Percentiles rank a stretch among this genome's conserved stretches.
phyloP scores from a whole-genome alignment of 2,888 invertebrate species.

The Drepana falcataria region DNA sequence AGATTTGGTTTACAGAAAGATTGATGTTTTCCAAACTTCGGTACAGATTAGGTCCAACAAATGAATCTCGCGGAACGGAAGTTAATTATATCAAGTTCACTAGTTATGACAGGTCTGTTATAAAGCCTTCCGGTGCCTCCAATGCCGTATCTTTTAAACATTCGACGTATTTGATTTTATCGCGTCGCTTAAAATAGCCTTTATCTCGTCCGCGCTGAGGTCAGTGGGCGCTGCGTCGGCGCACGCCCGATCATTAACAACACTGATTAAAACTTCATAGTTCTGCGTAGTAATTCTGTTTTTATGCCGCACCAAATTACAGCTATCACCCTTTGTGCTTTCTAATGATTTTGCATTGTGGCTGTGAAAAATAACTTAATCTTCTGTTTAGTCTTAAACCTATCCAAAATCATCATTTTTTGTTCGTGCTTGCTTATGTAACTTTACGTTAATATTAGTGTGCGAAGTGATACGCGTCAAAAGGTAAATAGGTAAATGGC shows the following conservation, averaged over 20 bases:
- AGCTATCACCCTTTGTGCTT: slow-evolving; percentile 27
- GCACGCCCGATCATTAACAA: slow-evolving; percentile 58
- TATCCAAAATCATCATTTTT: no score
- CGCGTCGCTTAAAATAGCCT: slow-evolving; percentile 69
- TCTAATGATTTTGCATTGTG: slow-evolving; percentile 2
- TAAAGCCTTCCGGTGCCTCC: slow-evolving; percentile 60
- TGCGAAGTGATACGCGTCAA: no score
- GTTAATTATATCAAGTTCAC: slow-evolving; percentile 22
- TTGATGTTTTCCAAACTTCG: no score
- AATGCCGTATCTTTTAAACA: slow-evolving; percentile 59
- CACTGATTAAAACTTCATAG: slow-evolving; percentile 51
- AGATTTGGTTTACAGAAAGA: no score
- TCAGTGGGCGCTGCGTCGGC: slow-evolving; percentile 67
- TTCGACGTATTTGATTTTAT: slow-evolving; percentile 70
- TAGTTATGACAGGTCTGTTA: slow-evolving; percentile 38
- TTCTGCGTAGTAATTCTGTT: slow-evolving; percentile 44
- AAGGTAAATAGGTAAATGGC: no score
- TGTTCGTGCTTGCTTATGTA: no score
- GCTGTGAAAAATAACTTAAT: not conserved
- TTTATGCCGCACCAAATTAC: slow-evolving; percentile 30
- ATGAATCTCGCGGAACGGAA: slow-evolving; percentile 14
- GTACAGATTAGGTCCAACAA: not conserved
- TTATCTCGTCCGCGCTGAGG: slow-evolving; percentile 73
- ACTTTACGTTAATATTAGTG: no score
- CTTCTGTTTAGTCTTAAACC: no score